Percentiles rank a stretch among this genome's conserved stretches.
phyloP scores from a whole-genome alignment of 2,888 invertebrate genomes.

The Ophion ventricosus region DNA sequence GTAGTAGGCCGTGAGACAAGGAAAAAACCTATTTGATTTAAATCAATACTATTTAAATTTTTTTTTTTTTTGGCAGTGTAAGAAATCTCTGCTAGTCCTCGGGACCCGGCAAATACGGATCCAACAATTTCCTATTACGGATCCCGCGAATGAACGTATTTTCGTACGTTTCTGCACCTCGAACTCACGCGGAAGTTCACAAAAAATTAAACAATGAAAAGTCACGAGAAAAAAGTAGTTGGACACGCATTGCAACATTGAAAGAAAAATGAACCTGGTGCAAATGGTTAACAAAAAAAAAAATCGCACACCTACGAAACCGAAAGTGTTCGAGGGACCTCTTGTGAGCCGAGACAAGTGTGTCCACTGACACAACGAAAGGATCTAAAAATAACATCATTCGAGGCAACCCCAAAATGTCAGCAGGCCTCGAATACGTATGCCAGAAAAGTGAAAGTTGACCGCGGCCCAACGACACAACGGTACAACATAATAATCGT shows the following conservation, averaged over 20 bases:
- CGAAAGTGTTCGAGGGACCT: conserved; percentile 25
- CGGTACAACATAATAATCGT: background rate
- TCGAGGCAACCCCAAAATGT: conserved; percentile 46
- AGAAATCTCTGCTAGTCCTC: too few relatives aligned
- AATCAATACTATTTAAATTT: too few relatives aligned
- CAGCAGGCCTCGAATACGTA: conserved; percentile 68
- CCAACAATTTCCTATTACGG: too few relatives aligned
- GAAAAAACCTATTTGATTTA: too few relatives aligned
- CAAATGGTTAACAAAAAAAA: too few relatives aligned
- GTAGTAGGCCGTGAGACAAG: too few relatives aligned
- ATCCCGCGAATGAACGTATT: too few relatives aligned
- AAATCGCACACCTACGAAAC: conserved; percentile 12
- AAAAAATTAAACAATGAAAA: too few relatives aligned
- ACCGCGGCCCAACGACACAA: conserved; percentile 36
- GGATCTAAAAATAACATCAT: conserved; percentile 1
- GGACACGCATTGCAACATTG: background rate
- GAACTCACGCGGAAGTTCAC: too few relatives aligned
- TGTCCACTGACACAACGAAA: conserved; percentile 23
- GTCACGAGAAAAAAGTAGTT: background rate
- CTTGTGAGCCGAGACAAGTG: background rate
- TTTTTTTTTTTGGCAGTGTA: too few relatives aligned
- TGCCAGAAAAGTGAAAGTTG: conserved; percentile 78
- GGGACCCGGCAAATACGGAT: too few relatives aligned
- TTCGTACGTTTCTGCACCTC: too few relatives aligned
- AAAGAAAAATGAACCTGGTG: background rate